Conservation (phyloP, 2,888 invertebrate species). For the Beris morrisii region DNA sequence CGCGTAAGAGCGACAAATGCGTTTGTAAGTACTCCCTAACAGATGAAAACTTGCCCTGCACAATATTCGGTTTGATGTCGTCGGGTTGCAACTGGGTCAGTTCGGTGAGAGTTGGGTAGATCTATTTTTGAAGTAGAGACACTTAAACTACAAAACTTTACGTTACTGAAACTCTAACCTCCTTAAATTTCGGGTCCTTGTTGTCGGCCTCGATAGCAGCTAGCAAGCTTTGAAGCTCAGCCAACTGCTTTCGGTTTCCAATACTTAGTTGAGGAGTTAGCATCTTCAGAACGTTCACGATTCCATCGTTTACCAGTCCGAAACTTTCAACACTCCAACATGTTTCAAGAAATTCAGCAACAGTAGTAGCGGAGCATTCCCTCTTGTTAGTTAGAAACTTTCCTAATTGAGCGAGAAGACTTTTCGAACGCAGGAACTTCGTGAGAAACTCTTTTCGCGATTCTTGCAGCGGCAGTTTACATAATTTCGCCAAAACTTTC, state of each 20-base stretch:
- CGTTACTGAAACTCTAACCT: background rate
- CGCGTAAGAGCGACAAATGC: slow-evolving; percentile 76
- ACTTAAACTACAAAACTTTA: background rate
- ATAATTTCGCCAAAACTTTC: slow-evolving; percentile 51
- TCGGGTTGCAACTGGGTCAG: slow-evolving; percentile 48
- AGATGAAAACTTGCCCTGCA: slow-evolving; percentile 64
- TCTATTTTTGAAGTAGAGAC: slow-evolving; percentile 44
- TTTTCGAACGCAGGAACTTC: slow-evolving; percentile 42
- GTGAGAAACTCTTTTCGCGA: slow-evolving; percentile 45
- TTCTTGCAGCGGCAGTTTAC: slow-evolving; percentile 48
- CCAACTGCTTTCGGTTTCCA: too few species aligned
- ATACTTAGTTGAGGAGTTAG: too few species aligned
- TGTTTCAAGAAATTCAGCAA: slow-evolving; percentile 42
- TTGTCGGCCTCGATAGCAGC: background rate
- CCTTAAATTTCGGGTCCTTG: background rate
- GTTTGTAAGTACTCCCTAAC: slow-evolving; percentile 72
- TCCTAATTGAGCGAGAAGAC: slow-evolving; percentile 41
- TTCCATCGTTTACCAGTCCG: slow-evolving; percentile 10
- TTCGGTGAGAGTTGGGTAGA: slow-evolving; percentile 60
- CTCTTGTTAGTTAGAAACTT: slow-evolving; percentile 35
- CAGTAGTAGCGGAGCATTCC: slow-evolving; percentile 1
- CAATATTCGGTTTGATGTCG: slow-evolving; percentile 62
- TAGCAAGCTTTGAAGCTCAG: too few species aligned
- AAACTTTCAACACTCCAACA: slow-evolving; percentile 47
- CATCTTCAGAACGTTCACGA: too few species aligned